Percentiles rank a stretch among this genome's conserved stretches.
Conservation (phyloP, 2,888 invertebrate species). For the Dromius quadrimaculatus region DNA sequence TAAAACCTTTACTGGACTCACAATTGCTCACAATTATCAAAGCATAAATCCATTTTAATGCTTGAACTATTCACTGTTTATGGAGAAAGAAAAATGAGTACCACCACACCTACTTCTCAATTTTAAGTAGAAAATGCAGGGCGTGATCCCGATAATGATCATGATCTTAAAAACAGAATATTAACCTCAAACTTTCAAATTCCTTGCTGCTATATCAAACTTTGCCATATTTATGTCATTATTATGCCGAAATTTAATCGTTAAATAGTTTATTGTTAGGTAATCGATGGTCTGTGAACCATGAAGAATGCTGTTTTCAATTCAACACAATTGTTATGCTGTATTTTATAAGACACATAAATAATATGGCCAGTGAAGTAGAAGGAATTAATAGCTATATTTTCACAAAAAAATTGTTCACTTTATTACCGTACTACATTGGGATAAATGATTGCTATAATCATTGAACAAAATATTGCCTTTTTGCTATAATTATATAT, state of each 20-base stretch:
- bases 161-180: background rate
- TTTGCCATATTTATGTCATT: no score
- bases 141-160: background rate
- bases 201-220: background rate
- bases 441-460: no score
- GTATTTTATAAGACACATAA: conserved; percentile 7
- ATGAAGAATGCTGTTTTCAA: conserved; percentile 27
- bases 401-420: conserved; percentile 14
- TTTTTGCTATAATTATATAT: no score
- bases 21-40: conserved; percentile 4
- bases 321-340: conserved; percentile 26
- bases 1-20: conserved; percentile 6
- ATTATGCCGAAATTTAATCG: background rate
- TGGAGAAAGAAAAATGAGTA: background rate
- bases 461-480: background rate
- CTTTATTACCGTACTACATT: no score
- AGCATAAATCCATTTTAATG: conserved; percentile 15
- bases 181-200: conserved; percentile 11
- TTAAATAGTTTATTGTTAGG: conserved; percentile 32
- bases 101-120: background rate
- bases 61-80: conserved; percentile 28
- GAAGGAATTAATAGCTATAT: background rate
- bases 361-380: conserved; percentile 1
- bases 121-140: conserved; percentile 13
- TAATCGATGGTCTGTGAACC: conserved; percentile 28